A percentile compares a stretch with the other conserved stretches of the same genome.
These are phyloP conservation scores for Euclidia mi DNA, from an alignment of 2,888 invertebrate species.

Conservation along the genomic window DNA sequence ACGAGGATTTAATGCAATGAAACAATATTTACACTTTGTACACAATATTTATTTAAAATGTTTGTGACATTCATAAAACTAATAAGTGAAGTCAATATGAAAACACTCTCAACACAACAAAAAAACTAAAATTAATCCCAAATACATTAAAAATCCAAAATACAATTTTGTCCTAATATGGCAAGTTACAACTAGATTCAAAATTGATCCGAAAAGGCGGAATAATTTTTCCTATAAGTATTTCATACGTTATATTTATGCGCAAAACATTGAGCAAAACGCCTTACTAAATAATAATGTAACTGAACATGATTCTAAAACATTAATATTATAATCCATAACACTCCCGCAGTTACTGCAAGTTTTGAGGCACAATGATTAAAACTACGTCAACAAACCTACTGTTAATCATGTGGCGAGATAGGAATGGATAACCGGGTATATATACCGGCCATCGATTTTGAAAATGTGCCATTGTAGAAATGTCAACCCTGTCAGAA, in stretches of 20 bases:
- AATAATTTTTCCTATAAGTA: constrained; percentile 24
- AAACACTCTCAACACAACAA: constrained; percentile 36
- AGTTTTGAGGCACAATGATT: constrained; percentile 24
- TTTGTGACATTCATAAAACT: constrained; percentile 37
- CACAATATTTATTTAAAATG: constrained; percentile 56
- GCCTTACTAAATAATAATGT: constrained; percentile 14
- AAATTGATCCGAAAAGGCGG: constrained; percentile 51
- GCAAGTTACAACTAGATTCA: constrained; percentile 46
- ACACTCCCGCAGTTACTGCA: constrained; percentile 7
- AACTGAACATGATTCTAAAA: not conserved
- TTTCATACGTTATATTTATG: constrained; percentile 7
- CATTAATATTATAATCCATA: not conserved
- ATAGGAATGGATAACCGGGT: no score
- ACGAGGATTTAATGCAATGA: constrained; percentile 24
- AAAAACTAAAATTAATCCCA: constrained; percentile 26
- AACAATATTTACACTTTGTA: constrained; percentile 43
- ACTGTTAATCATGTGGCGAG: no score
- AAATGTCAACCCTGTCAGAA: no score
- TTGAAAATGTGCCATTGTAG: no score
- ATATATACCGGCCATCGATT: no score
- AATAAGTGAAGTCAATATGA: constrained; percentile 27
- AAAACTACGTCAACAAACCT: constrained; percentile 2
- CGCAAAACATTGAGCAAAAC: constrained; percentile 40
- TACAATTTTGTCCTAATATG: constrained; percentile 46
- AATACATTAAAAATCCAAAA: constrained; percentile 37